Base-by-base conservation (phyloP, 1,140 invertebrate species). In the Lucilia cuprina region DNA sequence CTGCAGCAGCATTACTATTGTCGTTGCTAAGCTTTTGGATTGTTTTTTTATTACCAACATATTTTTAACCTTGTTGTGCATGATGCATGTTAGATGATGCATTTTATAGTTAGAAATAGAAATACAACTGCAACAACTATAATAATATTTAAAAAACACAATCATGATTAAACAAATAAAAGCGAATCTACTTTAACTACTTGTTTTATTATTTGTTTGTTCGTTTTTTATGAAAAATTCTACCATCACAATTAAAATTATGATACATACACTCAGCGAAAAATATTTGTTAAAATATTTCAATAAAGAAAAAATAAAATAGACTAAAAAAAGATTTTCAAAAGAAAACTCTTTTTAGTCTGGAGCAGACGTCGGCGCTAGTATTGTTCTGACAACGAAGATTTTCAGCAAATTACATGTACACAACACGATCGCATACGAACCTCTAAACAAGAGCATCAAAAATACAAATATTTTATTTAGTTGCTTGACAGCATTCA, bases 71-170 rank as follows among this genome's bases (percentile, higher is more conserved):
- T 70, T 70, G 65, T 70, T 70, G 65, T 21, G n/a, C 65, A 70
- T 70, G 65, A 70, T 70, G 65, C 65, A 70, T 70, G 65, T 70
- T 70, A 70, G 65, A 70, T 70, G 65, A 70, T 70, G 65, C 65
- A 70, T 70, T 70, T 70, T 70, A 21, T 70, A 70, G 65, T 70
- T 70, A 21, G n/a, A 70, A 70, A 70, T 70, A 70, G n/a, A 70
- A 70, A 14, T 14, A 14, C 55, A 13, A 60, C 55, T 17, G 13
- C 13, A 60, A 60, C 55, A 60, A 60, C 55, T 17, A 60, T 13
- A 60, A 60, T n/a, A 10, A 60, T n/a, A 60, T 10, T 21, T 19
- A 19, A 19, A 70, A 70, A 70, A 70, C 19, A 70, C 9, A 70
- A 21, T 70, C 65, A 70, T 70, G 65, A 70, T 70, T 70, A 70